Evolutionary conservation across 2,888 invertebrate genomes (phyloP).

Genomic region (Limnephilus lunatus): DNA sequence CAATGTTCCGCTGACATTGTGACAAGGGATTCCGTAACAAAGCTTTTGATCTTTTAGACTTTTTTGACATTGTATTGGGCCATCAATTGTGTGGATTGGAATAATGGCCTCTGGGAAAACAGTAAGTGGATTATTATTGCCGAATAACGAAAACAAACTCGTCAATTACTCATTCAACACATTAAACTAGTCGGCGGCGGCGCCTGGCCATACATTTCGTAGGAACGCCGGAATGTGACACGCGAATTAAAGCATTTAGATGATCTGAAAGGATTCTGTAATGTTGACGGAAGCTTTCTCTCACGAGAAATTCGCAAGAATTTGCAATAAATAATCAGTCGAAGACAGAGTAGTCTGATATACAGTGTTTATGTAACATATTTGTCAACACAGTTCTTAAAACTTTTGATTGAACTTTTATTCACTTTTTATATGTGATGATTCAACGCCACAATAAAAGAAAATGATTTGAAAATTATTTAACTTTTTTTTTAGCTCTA

Average conservation of each 20-base stretch:
- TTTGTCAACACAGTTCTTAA: background rate
- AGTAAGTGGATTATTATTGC: constrained; percentile 18
- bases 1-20: constrained; percentile 24
- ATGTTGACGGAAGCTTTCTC: background rate
- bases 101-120: constrained; percentile 2
- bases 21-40: constrained; percentile 27
- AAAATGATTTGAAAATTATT: background rate
- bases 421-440: background rate
- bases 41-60: constrained; percentile 37
- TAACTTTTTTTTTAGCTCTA: background rate
- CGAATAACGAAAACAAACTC: constrained; percentile 19
- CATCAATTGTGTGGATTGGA: constrained; percentile 9
- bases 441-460: background rate
- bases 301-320: background rate
- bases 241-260: constrained; percentile 3
- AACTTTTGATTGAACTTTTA: background rate
- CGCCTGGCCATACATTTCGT: background rate
- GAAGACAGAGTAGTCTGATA: background rate
- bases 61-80: background rate
- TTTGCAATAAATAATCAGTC: background rate
- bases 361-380: background rate
- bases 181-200: background rate
- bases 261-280: background rate
- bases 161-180: constrained; percentile 40
- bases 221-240: constrained; percentile 34